Evolutionary conservation across 2,113 vertebrate genomes (phyloP), one percentile per base, ranked within the genome.

Genomic region (Haemorhous mexicanus): DNA sequence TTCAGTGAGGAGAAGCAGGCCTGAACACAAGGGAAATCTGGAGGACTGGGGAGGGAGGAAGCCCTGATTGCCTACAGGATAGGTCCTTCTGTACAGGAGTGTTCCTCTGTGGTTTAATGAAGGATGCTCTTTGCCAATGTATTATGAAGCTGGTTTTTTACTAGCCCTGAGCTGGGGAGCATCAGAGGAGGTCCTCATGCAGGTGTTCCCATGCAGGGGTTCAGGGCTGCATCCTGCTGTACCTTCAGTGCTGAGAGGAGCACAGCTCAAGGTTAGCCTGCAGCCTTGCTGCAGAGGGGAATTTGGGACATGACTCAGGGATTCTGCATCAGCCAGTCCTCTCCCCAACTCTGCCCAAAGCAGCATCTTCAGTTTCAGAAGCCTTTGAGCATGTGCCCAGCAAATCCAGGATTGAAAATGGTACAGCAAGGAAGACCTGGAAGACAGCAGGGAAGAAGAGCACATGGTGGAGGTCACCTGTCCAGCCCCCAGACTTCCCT

Each of bases 251-350:
- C 78, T 0, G 2, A 78, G 39, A 78, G 78, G 33, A 93, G 58
- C 1, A 0, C 53, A 92, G 75, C 84, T 49, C 76, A 95, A 96
- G 89, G 89, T 92, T 76, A 77, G 39, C 70, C 78, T 59, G 74
- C 66, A 90, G 78, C 78, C 82, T 77, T 56, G 73, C 89, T 95
- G 85, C 94, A 96, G 89, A 69, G 47, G 93, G 91, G 80, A 92
- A 86, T 76, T 30, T 73, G 86, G 83, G 86, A 83, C 94, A 58
- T 90, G 93, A 95, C 89, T 95, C 93, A 86, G 93, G 86, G 50
- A 84, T 92, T 88, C 64, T 95, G 91, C 76, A 84, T 62, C 66
- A 95, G 63, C 32, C 5, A 1, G 35, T 73, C 59, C 63, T 79
- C 75, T 76, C 79, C 49, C 55, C 10, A 0, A 1, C 50, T 86